Percentiles rank a stretch among this genome's conserved stretches.
Evolutionary conservation across 92 coral and sea anemone genomes (phyloP).

Genomic region (Isaurus tuberculatus): DNA sequence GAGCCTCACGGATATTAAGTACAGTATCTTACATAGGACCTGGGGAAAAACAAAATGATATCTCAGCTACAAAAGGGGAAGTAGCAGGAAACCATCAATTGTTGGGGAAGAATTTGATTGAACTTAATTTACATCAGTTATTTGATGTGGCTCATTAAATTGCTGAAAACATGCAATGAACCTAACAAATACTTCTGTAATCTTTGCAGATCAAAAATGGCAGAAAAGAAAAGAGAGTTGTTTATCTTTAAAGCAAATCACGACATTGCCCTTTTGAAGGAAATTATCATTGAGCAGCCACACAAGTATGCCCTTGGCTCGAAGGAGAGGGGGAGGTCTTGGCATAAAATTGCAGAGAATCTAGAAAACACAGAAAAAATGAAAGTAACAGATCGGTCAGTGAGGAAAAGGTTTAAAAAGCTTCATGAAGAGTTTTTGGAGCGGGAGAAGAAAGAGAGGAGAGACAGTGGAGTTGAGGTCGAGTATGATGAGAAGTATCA

Average conservation of each 20-base stretch:
- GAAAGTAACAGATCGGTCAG: constrained; percentile 47
- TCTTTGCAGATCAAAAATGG: neutral
- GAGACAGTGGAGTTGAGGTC: constrained; percentile 57
- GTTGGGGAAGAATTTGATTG: constrained; percentile 2
- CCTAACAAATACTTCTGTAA: neutral
- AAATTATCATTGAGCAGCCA: constrained; percentile 46
- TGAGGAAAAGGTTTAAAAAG: constrained; percentile 55
- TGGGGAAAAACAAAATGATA: no score
- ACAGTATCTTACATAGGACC: no score
- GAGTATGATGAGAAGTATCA: constrained; percentile 52
- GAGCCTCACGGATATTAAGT: no score
- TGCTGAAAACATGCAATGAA: neutral
- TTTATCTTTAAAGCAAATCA: constrained; percentile 38
- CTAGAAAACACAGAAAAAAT: constrained; percentile 26
- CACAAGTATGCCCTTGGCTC: constrained; percentile 47
- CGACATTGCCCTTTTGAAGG: constrained; percentile 15
- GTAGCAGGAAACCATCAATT: constrained; percentile 4
- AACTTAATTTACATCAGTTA: constrained; percentile 7
- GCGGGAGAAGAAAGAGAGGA: constrained; percentile 51
- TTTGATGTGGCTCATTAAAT: constrained; percentile 1
- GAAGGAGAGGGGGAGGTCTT: constrained; percentile 47
- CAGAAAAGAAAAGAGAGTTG: constrained; percentile 40
- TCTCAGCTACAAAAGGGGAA: no score
- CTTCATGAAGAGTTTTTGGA: constrained; percentile 45
- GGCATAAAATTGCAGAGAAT: constrained; percentile 45